These are phyloP conservation scores for Alsophila aescularia DNA, from an alignment of 2,888 invertebrate genomes.

Conservation along the genomic window DNA sequence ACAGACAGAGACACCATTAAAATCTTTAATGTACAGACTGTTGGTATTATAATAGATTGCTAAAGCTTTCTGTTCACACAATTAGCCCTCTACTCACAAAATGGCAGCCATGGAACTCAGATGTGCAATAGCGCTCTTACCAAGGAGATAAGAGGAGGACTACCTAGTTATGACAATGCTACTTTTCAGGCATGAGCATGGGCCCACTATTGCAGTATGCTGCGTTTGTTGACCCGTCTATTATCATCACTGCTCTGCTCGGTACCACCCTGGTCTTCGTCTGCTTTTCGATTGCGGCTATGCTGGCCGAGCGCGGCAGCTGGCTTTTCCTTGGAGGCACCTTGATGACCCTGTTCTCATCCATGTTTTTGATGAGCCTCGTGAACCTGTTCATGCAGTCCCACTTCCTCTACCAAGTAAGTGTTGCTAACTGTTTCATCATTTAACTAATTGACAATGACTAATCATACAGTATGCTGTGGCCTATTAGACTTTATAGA, in stretches of 20 bases:
- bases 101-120: too few relatives aligned
- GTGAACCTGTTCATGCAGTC: conserved; percentile 95
- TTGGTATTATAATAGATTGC: too few relatives aligned
- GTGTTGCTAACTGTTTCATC: conserved; percentile 38
- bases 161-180: not conserved
- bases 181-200: conserved; percentile 90
- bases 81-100: too few relatives aligned
- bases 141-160: too few relatives aligned
- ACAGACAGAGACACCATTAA: too few relatives aligned
- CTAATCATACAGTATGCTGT: conserved; percentile 8
- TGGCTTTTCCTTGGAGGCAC: conserved; percentile 96
- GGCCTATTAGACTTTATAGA: not conserved
- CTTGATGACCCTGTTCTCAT: conserved; percentile 91
- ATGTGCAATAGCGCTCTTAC: too few relatives aligned
- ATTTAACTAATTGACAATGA: conserved; percentile 1
- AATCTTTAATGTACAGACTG: too few relatives aligned
- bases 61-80: too few relatives aligned
- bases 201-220: conserved; percentile 94
- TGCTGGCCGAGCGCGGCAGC: conserved; percentile 93
- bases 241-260: conserved; percentile 94
- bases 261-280: conserved; percentile 95
- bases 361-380: conserved; percentile 90
- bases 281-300: conserved; percentile 94
- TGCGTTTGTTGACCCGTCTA: conserved; percentile 92
- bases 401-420: conserved; percentile 90